These are phyloP conservation scores for Drosophila picticornis DNA, from an alignment of 2,888 invertebrate genomes.

Conservation along the genomic window DNA sequence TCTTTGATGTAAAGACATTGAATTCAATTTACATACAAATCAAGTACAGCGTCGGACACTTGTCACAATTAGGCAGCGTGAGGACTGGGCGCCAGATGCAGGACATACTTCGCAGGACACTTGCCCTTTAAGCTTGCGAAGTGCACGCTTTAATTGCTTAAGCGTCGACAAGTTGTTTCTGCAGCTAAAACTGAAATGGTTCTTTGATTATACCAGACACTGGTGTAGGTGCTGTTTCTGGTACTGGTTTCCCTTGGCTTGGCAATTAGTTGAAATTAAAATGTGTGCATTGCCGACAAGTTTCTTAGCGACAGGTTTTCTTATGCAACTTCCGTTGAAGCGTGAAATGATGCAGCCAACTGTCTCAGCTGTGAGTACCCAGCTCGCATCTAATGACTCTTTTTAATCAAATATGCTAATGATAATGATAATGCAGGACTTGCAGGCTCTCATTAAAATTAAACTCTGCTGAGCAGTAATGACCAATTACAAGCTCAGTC, in stretches of 20 bases:
- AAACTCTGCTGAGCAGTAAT: constrained; percentile 34
- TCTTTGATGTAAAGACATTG: constrained; percentile 59
- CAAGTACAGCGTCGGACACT: constrained; percentile 65
- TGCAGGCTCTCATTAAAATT: constrained; percentile 58
- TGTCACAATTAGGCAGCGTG: constrained; percentile 54
- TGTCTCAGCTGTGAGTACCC: constrained; percentile 14
- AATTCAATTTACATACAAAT: constrained; percentile 82
- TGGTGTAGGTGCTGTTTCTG: constrained; percentile 6
- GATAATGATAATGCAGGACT: constrained; percentile 74
- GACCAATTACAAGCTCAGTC: constrained; percentile 16
- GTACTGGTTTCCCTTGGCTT: constrained; percentile 29
- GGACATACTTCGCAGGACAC: constrained; percentile 23
- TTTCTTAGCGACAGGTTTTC: constrained; percentile 60
- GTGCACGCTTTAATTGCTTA: constrained; percentile 79
- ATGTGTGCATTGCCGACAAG: constrained; percentile 59
- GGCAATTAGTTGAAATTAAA: constrained; percentile 81
- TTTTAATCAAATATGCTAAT: constrained; percentile 83
- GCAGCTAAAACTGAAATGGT: constrained; percentile 3
- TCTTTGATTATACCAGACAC: constrained; percentile 9
- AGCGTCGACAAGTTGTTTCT: constrained; percentile 41
- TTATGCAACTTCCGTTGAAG: constrained; percentile 72
- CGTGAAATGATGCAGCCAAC: constrained; percentile 63
- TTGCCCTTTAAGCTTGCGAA: constrained; percentile 69
- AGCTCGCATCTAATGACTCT: constrained; percentile 70
- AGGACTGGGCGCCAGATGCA: background rate